These are phyloP conservation scores for Oreochromis grahami DNA, from an alignment of 2,797 vertebrate genomes.

Conservation along the genomic window DNA sequence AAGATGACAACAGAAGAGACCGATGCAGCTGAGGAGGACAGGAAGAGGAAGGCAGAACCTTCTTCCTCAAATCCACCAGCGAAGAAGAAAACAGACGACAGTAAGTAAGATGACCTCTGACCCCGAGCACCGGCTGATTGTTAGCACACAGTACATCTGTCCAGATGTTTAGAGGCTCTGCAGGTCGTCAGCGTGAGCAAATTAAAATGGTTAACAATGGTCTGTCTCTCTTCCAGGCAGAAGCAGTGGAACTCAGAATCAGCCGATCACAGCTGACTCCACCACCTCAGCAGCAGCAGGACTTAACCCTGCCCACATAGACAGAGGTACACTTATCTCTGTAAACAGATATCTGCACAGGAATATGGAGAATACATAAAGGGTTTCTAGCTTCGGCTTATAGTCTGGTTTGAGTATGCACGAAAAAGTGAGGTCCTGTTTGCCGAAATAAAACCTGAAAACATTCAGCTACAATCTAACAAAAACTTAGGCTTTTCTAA, in stretches of 20 bases:
- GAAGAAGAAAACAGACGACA: constrained; percentile 82
- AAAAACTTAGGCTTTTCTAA: not conserved
- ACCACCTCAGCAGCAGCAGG: not conserved
- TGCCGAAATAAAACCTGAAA: not conserved
- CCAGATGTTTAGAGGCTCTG: not conserved
- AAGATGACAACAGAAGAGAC: constrained; percentile 56
- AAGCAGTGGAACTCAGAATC: constrained; percentile 34
- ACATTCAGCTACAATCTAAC: not conserved
- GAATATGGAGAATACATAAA: not conserved
- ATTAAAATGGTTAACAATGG: not conserved
- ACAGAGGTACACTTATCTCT: constrained; percentile 42
- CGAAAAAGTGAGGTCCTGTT: not conserved
- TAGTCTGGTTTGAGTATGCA: not conserved
- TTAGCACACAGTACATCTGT: not conserved
- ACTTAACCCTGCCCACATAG: constrained; percentile 21
- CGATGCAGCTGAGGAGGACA: constrained; percentile 56
- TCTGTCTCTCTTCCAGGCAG: constrained; percentile 30
- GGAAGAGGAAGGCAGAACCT: constrained; percentile 73
- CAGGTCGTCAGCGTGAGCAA: too few relatives aligned
- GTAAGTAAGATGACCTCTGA: constrained; percentile 64
- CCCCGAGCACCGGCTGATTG: not conserved
- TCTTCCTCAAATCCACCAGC: constrained; percentile 76
- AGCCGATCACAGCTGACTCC: constrained; percentile 38
- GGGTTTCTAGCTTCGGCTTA: not conserved
- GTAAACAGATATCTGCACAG: not conserved